These are phyloP conservation scores for Lordiphosa clarofinis DNA, from an alignment of 1,140 invertebrate species.

Conservation along the genomic window DNA sequence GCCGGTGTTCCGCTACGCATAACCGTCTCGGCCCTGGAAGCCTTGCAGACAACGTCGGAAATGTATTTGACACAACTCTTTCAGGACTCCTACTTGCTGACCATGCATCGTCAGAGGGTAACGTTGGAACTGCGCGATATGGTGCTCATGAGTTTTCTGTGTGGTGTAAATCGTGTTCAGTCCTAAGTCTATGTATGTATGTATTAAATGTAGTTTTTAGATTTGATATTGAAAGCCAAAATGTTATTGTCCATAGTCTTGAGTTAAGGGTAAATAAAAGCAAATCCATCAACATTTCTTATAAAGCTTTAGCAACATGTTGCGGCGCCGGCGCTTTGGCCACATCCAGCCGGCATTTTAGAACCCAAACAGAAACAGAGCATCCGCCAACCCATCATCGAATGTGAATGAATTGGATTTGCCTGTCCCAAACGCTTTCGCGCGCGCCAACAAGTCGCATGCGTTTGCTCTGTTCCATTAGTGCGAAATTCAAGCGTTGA, in stretches of 20 bases:
- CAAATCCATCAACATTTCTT: constrained; percentile 10
- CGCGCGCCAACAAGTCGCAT: constrained; percentile 70
- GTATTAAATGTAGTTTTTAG: no score
- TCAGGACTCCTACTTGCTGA: constrained; percentile 86
- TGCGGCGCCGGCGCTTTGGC: constrained; percentile 38
- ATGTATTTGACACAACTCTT: constrained; percentile 88
- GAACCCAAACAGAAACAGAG: constrained; percentile 20
- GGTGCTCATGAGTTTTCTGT: constrained; percentile 40
- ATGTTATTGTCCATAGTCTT: no score
- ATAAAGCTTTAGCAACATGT: constrained; percentile 9
- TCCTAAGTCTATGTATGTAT: no score
- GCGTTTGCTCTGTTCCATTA: constrained; percentile 44
- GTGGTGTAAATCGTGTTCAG: background rate
- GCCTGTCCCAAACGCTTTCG: constrained; percentile 53
- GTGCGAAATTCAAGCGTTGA: constrained; percentile 51
- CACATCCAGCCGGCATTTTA: constrained; percentile 46
- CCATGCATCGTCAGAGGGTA: constrained; percentile 87
- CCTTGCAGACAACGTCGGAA: constrained; percentile 86
- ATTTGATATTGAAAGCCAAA: no score
- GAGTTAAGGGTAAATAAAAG: no score
- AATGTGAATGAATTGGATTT: constrained; percentile 32
- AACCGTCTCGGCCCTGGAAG: constrained; percentile 81
- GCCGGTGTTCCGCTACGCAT: constrained; percentile 69
- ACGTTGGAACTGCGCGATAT: constrained; percentile 87
- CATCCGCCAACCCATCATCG: constrained; percentile 7